Conservation (phyloP, 2,888 invertebrate genomes). For the Iselma pallidipennis region DNA sequence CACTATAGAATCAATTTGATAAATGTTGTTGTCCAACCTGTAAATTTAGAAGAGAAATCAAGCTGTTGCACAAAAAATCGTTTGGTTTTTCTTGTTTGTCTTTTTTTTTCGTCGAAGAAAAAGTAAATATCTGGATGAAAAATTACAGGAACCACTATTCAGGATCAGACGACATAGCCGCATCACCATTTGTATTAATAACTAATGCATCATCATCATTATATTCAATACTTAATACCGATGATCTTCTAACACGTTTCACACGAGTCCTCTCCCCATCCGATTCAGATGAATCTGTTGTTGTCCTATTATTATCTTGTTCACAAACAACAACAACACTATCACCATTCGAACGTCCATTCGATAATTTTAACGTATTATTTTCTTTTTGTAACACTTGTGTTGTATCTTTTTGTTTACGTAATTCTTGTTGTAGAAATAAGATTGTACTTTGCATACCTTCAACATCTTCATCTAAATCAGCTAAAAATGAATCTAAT, state of each 20-base stretch:
- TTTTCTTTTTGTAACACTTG: slow-evolving; percentile 67
- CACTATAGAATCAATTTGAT: not conserved
- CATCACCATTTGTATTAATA: slow-evolving; percentile 70
- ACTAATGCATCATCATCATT: slow-evolving; percentile 76
- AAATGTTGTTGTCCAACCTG: no score
- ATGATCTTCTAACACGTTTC: slow-evolving; percentile 72
- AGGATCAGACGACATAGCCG: slow-evolving; percentile 55
- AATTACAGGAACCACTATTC: slow-evolving; percentile 37
- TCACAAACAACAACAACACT: slow-evolving; percentile 46
- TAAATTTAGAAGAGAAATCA: not conserved
- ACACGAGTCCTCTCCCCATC: slow-evolving; percentile 58
- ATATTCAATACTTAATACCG: slow-evolving; percentile 73
- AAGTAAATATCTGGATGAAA: not conserved
- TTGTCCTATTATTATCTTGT: slow-evolving; percentile 39
- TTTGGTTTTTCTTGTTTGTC: not conserved
- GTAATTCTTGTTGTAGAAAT: slow-evolving; percentile 90
- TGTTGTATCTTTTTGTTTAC: slow-evolving; percentile 71
- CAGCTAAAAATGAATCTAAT: slow-evolving; percentile 92
- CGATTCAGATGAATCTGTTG: slow-evolving; percentile 58
- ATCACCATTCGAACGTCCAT: slow-evolving; percentile 36
- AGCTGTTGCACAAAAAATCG: not conserved
- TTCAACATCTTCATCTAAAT: slow-evolving; percentile 96
- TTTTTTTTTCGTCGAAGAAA: not conserved
- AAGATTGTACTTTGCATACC: slow-evolving; percentile 98
- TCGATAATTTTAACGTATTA: slow-evolving; percentile 44